Conservation (phyloP, 2,888 invertebrate genomes). For the Piscicola geometra region DNA sequence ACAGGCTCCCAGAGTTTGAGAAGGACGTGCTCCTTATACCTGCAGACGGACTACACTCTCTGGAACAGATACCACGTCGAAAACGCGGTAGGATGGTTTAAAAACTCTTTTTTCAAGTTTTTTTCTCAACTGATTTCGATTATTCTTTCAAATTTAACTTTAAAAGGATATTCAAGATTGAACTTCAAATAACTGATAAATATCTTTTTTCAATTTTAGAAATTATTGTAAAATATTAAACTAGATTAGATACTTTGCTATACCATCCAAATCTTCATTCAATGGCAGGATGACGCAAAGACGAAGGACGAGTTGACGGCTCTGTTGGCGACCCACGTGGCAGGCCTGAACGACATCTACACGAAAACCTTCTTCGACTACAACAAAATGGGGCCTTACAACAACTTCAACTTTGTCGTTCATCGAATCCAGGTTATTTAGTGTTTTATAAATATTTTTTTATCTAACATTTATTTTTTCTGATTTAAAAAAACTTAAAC, state of each 20-base stretch:
- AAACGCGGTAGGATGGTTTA: background rate
- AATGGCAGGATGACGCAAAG: constrained; percentile 58
- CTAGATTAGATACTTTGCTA: too few relatives aligned
- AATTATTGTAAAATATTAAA: too few relatives aligned
- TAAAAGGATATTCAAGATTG: too few relatives aligned
- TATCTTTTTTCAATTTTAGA: too few relatives aligned
- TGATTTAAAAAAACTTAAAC: background rate
- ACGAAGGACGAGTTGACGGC: constrained; percentile 94
- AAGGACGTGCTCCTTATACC: constrained; percentile 75
- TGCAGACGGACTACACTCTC: constrained; percentile 95
- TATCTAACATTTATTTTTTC: too few relatives aligned
- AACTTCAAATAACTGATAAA: too few relatives aligned
- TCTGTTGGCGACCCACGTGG: constrained; percentile 90
- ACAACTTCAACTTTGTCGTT: constrained; percentile 50
- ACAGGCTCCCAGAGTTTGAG: background rate
- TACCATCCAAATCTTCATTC: too few relatives aligned
- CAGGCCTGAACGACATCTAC: constrained; percentile 73
- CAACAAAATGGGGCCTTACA: constrained; percentile 42
- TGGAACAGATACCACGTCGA: constrained; percentile 70
- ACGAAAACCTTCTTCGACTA: constrained; percentile 47
- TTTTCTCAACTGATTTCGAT: too few relatives aligned
- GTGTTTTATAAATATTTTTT: too few relatives aligned
- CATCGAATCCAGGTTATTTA: constrained; percentile 49
- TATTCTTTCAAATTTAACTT: too few relatives aligned
- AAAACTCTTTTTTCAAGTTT: too few relatives aligned